phyloP scores from a whole-genome alignment of 1,140 invertebrate genomes.

The Phymastichus coffea region DNA sequence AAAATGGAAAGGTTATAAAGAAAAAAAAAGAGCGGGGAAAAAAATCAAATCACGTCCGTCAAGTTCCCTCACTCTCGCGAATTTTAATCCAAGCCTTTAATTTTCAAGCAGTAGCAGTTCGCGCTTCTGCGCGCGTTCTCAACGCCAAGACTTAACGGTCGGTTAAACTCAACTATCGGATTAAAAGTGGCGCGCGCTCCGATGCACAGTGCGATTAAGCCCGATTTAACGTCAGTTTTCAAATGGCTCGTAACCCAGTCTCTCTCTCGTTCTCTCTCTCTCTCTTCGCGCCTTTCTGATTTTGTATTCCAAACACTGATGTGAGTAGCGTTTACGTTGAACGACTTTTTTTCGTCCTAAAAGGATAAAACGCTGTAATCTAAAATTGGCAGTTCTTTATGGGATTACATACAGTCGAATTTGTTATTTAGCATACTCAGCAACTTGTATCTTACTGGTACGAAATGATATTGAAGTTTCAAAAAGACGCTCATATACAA shows the following conservation, averaged over 20 bases:
- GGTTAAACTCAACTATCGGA: conserved; percentile 47
- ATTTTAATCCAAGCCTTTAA: conserved; percentile 31
- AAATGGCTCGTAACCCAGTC: conserved; percentile 41
- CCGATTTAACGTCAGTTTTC: conserved; percentile 46
- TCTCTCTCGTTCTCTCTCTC: conserved; percentile 10
- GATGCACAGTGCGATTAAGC: conserved; percentile 44
- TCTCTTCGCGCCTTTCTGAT: conserved; percentile 19
- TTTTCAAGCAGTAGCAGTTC: conserved; percentile 25
- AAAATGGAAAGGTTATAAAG: not conserved
- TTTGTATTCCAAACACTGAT: conserved; percentile 8
- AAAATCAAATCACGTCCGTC: not conserved
- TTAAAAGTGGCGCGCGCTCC: conserved; percentile 46
- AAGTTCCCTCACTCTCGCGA: not conserved
- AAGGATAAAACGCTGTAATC: too few species aligned
- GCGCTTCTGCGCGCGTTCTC: conserved; percentile 20
- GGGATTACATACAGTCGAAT: too few species aligned
- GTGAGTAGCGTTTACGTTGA: too few species aligned
- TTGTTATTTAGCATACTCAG: too few species aligned
- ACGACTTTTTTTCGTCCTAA: too few species aligned
- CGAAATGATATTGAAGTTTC: too few species aligned
- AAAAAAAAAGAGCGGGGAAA: not conserved
- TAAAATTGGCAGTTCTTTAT: too few species aligned
- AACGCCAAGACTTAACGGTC: conserved; percentile 45
- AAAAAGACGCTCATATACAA: too few species aligned
- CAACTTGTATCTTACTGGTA: too few species aligned